Evolutionary conservation across 1,140 invertebrate species (phyloP).

Genomic region (Bemisia tabaci): DNA sequence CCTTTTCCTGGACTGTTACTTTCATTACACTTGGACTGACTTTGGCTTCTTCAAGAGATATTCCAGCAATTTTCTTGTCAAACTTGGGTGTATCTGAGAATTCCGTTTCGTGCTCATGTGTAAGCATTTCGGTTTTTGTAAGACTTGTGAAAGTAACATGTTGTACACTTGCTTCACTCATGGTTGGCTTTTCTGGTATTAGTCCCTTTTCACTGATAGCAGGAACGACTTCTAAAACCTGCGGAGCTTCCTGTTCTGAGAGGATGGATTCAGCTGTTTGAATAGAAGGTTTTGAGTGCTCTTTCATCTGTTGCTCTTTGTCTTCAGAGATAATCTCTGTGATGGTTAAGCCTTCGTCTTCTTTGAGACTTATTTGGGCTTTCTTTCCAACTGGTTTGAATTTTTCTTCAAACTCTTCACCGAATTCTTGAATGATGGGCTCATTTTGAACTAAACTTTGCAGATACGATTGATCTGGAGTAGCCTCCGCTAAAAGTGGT

Average conservation of each 20-base stretch:
- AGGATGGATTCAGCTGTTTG: slow-evolving; percentile 33
- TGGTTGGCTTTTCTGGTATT: slow-evolving; percentile 19
- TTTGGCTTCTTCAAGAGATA: slow-evolving; percentile 27
- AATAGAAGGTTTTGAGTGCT: slow-evolving; percentile 26
- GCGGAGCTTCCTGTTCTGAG: slow-evolving; percentile 33
- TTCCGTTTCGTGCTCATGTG: slow-evolving; percentile 35
- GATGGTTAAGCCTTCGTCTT: slow-evolving; percentile 34
- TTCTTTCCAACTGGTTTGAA: slow-evolving; percentile 34
- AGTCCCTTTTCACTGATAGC: slow-evolving; percentile 28
- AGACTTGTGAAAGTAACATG: slow-evolving; percentile 22
- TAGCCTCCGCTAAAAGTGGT: not conserved
- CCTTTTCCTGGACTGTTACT: not conserved
- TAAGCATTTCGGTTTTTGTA: slow-evolving; percentile 19
- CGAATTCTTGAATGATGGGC: not conserved
- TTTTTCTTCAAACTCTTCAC: slow-evolving; percentile 10
- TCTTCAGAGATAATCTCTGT: slow-evolving; percentile 33
- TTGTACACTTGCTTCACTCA: slow-evolving; percentile 19
- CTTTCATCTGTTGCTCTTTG: slow-evolving; percentile 32
- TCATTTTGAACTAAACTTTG: not conserved
- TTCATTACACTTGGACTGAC: not conserved
- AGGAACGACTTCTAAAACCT: slow-evolving; percentile 33
- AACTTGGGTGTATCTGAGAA: slow-evolving; percentile 29
- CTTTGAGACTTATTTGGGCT: slow-evolving; percentile 32
- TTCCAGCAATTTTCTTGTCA: slow-evolving; percentile 29
- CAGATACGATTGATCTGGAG: not conserved